Conservation (phyloP, 2,888 invertebrate genomes). For the Gonocerus acuteangulatus region DNA sequence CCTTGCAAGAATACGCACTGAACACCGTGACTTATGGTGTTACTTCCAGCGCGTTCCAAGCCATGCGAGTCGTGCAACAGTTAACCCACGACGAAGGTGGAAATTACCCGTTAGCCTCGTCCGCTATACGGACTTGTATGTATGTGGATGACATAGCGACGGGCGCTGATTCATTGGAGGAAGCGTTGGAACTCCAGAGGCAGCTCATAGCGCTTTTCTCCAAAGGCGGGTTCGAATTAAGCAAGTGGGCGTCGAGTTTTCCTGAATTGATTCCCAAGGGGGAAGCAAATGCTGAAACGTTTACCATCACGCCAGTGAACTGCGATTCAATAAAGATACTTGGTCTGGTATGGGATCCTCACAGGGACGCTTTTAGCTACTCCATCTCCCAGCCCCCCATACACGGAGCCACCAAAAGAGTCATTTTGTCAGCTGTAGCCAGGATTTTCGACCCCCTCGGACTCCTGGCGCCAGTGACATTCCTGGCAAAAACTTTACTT, state of each 20-base stretch:
- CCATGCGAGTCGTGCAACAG: constrained; percentile 33
- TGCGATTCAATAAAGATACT: constrained; percentile 28
- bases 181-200: constrained; percentile 5
- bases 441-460: background rate
- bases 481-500: background rate
- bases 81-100: constrained; percentile 30
- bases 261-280: background rate
- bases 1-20: constrained; percentile 23
- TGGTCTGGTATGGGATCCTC: constrained; percentile 34
- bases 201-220: constrained; percentile 17
- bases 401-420: background rate
- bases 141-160: constrained; percentile 27
- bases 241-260: constrained; percentile 19
- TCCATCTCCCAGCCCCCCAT: background rate
- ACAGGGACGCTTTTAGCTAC: constrained; percentile 28
- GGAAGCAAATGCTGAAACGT: background rate
- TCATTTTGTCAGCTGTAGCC: background rate
- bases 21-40: constrained; percentile 37
- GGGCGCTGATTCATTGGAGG: constrained; percentile 6
- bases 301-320: background rate
- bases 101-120: constrained; percentile 29
- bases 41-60: constrained; percentile 34
- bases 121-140: constrained; percentile 10
- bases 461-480: background rate
- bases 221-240: constrained; percentile 26